Percentiles rank a stretch among this genome's conserved stretches.
Evolutionary conservation across 2,797 vertebrate genomes (phyloP).

Genomic region (Anolis apletophallus): DNA sequence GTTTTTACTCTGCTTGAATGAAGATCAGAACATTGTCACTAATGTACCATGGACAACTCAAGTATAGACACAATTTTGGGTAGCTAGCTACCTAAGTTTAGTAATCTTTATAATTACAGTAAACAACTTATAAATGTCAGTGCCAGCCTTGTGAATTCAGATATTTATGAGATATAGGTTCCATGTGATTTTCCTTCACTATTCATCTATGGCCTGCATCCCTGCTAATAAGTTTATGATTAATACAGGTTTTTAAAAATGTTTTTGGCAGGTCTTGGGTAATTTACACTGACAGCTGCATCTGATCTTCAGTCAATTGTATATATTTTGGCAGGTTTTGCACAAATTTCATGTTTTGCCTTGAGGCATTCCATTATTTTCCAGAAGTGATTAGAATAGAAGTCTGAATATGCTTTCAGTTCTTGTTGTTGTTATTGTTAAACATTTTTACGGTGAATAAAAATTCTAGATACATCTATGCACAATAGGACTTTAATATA

Average conservation of each 20-base stretch:
- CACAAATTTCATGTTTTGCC: conserved; percentile 58
- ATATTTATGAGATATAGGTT: conserved; percentile 55
- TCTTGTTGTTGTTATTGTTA: conserved; percentile 25
- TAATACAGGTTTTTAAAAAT: conserved; percentile 62
- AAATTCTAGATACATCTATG: conserved; percentile 45
- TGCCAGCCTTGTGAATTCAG: conserved; percentile 52
- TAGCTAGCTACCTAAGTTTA: conserved; percentile 17
- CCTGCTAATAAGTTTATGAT: conserved; percentile 62
- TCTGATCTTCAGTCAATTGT: conserved; percentile 69
- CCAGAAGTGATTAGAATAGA: conserved; percentile 58
- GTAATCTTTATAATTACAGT: conserved; percentile 48
- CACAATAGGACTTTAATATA: conserved; percentile 45
- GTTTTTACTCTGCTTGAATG: no score
- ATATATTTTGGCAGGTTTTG: conserved; percentile 61
- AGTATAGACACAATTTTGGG: conserved; percentile 37
- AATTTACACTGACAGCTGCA: conserved; percentile 71
- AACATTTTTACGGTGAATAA: conserved; percentile 54
- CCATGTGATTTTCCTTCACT: conserved; percentile 57
- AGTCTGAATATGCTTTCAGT: conserved; percentile 47
- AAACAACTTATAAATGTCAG: conserved; percentile 43
- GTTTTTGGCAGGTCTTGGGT: conserved; percentile 60
- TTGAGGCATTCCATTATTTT: conserved; percentile 51
- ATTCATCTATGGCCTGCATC: conserved; percentile 49
- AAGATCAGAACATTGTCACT: background rate
- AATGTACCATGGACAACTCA: conserved; percentile 27